Percentiles rank a stretch among this genome's conserved stretches.
These are phyloP conservation scores for Clunio marinus DNA, from an alignment of 2,888 invertebrate species.

Conservation along the genomic window DNA sequence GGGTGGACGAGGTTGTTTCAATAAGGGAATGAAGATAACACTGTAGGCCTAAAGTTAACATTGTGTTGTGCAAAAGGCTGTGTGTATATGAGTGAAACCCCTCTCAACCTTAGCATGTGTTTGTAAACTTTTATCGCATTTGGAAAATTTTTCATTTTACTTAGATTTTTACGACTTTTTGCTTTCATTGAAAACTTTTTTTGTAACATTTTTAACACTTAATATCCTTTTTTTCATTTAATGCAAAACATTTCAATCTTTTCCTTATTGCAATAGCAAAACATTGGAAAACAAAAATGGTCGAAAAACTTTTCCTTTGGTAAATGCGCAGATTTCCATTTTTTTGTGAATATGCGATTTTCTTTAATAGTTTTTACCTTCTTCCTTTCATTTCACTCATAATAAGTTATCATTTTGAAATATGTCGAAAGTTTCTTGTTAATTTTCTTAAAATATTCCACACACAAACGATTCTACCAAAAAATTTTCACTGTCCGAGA, in stretches of 20 bases:
- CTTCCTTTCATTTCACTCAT: background rate
- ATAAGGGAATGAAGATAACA: slow-evolving; percentile 10
- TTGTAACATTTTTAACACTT: background rate
- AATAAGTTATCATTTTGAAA: too few relatives aligned
- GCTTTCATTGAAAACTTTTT: background rate
- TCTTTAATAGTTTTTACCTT: background rate
- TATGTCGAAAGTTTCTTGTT: background rate
- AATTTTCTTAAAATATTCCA: background rate
- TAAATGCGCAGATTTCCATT: slow-evolving; percentile 20
- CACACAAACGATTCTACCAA: background rate
- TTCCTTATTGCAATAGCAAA: background rate
- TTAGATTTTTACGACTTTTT: background rate
- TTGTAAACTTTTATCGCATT: slow-evolving; percentile 4
- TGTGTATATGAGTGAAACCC: background rate
- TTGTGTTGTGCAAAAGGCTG: slow-evolving; percentile 2
- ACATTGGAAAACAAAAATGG: slow-evolving; percentile 16
- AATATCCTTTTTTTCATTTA: background rate
- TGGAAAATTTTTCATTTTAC: background rate
- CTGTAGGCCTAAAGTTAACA: slow-evolving; percentile 2
- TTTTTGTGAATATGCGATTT: background rate
- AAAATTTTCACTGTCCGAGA: slow-evolving; percentile 15
- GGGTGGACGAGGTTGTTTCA: background rate
- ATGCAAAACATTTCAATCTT: background rate
- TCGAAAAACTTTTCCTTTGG: slow-evolving; percentile 3
- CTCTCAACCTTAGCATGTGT: background rate